phyloP scores from a whole-genome alignment of 2,888 invertebrate genomes.

The Lacanobia wlatinum region DNA sequence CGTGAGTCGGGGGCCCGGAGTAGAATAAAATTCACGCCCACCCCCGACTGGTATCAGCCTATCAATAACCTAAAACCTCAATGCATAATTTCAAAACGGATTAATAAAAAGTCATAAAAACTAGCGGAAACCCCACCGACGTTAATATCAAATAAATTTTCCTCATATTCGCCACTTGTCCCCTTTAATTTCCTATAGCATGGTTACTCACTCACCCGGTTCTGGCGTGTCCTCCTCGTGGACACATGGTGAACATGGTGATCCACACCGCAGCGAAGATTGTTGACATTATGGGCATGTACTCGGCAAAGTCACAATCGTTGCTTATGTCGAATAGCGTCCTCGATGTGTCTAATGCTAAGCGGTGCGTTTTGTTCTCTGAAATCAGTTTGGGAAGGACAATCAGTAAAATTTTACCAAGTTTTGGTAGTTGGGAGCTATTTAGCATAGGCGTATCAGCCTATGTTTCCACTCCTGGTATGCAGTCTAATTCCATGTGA shows the following conservation, averaged over 20 bases:
- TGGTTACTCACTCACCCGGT: constrained; percentile 75
- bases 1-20: too few species aligned
- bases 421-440: neutral
- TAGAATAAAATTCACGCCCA: too few species aligned
- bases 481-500: neutral
- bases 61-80: too few species aligned
- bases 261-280: constrained; percentile 83
- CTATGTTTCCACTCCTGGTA: too few species aligned
- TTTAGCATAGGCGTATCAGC: neutral
- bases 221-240: constrained; percentile 81
- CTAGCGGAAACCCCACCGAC: neutral
- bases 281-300: constrained; percentile 85
- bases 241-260: constrained; percentile 86
- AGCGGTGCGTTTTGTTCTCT: constrained; percentile 79
- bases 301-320: constrained; percentile 84
- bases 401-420: neutral
- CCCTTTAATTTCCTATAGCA: neutral
- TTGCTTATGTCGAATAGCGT: constrained; percentile 78
- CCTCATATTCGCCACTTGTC: neutral
- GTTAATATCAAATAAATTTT: neutral
- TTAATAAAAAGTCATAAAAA: neutral
- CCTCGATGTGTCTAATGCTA: constrained; percentile 77
- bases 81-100: neutral
- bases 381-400: constrained; percentile 39
- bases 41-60: too few species aligned